These are phyloP conservation scores for Caretta caretta DNA, from an alignment of 2,113 vertebrate species.

Conservation along the genomic window DNA sequence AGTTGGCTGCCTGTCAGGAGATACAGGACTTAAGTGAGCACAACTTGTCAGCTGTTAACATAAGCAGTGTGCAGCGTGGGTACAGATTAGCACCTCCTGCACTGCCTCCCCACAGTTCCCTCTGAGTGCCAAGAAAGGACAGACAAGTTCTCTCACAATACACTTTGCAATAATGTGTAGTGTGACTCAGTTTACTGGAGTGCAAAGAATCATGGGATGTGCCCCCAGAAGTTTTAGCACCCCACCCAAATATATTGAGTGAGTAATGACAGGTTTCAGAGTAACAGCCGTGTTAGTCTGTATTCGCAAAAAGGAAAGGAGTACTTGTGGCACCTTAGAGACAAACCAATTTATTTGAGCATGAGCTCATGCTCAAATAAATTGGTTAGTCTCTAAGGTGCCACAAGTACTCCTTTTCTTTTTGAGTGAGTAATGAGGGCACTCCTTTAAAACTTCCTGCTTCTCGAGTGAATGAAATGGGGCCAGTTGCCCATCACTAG, in stretches of 20 bases:
- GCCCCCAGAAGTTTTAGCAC: neutral
- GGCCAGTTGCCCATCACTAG: neutral
- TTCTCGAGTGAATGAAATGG: constrained; percentile 24
- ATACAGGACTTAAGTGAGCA: neutral
- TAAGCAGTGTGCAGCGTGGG: neutral
- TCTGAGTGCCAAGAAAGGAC: neutral
- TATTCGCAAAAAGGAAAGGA: too few species aligned
- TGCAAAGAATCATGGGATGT: neutral
- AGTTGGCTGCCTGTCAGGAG: neutral
- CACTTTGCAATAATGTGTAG: neutral
- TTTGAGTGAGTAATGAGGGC: neutral
- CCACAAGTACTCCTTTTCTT: too few species aligned
- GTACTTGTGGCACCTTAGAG: too few species aligned
- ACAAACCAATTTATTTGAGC: too few species aligned
- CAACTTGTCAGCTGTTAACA: neutral
- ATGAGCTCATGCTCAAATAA: too few species aligned
- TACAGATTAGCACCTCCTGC: neutral
- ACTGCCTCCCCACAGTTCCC: neutral
- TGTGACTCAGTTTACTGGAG: neutral
- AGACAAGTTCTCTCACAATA: neutral
- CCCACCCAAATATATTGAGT: neutral
- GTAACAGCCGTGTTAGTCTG: too few species aligned
- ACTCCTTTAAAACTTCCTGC: neutral
- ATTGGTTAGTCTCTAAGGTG: too few species aligned
- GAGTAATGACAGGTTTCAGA: too few species aligned